A percentile compares a stretch with the other conserved stretches of the same genome.
Conservation (phyloP, 2,113 vertebrate species). For the Laticauda colubrina region DNA sequence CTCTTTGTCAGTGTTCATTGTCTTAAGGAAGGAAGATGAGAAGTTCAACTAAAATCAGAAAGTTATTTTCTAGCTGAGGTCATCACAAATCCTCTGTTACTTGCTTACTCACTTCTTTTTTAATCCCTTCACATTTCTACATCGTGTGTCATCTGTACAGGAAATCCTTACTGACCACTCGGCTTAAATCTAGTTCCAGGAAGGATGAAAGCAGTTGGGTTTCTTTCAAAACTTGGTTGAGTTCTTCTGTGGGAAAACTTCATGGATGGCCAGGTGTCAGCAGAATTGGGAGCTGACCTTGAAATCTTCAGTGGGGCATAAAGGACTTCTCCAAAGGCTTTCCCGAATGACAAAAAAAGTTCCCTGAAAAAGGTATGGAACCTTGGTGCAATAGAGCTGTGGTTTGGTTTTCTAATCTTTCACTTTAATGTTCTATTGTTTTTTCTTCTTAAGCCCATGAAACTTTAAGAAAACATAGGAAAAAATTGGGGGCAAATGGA, state of each 20-base stretch:
- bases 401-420: background rate
- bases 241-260: background rate
- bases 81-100: background rate
- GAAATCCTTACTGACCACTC: constrained; percentile 1
- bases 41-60: constrained; percentile 7
- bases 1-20: background rate
- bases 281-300: background rate
- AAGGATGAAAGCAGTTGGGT: background rate
- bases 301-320: background rate
- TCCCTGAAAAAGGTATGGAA: background rate
- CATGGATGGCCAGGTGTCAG: background rate
- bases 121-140: background rate
- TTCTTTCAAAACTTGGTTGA: constrained; percentile 10
- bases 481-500: background rate
- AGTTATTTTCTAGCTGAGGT: constrained; percentile 13
- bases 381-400: background rate
- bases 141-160: background rate
- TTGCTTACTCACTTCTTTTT: constrained; percentile 6
- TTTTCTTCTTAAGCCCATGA: background rate
- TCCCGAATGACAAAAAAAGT: background rate
- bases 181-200: background rate
- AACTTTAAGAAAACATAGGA: background rate
- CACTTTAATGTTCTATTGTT: background rate
- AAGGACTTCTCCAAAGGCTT: background rate
- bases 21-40: constrained; percentile 2